These are phyloP conservation scores for Cetonia aurata DNA, from an alignment of 2,888 invertebrate genomes.

Conservation along the genomic window DNA sequence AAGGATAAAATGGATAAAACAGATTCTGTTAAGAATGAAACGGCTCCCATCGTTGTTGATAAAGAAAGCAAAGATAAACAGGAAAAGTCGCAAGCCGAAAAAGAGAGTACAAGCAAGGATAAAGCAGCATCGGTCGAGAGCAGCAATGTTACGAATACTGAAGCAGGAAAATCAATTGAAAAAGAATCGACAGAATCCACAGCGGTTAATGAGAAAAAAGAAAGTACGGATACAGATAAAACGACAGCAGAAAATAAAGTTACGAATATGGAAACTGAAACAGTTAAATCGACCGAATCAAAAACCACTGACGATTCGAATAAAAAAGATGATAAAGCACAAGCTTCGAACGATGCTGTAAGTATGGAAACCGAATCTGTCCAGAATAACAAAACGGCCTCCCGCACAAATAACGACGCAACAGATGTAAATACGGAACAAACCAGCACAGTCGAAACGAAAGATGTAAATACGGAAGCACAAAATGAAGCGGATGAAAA, in stretches of 20 bases:
- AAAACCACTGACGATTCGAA: slow-evolving; percentile 53
- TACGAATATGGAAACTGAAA: slow-evolving; percentile 3
- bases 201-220: background rate
- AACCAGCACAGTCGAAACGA: slow-evolving; percentile 39
- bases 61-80: slow-evolving; percentile 53
- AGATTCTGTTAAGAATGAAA: slow-evolving; percentile 53
- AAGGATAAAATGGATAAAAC: slow-evolving; percentile 57
- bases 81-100: background rate
- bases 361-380: slow-evolving; percentile 37
- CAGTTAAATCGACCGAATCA: slow-evolving; percentile 51
- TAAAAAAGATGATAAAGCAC: slow-evolving; percentile 49
- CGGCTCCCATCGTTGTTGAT: slow-evolving; percentile 50
- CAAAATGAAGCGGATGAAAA: slow-evolving; percentile 19
- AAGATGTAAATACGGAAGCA: slow-evolving; percentile 31
- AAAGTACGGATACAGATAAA: no score
- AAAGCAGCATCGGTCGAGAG: no score
- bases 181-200: slow-evolving; percentile 50
- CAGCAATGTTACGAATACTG: background rate
- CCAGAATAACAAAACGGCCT: slow-evolving; percentile 31
- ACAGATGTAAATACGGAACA: slow-evolving; percentile 51
- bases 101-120: no score
- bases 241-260: no score
- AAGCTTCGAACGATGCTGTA: background rate
- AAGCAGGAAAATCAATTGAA: slow-evolving; percentile 43
- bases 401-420: background rate